Base-by-base conservation (phyloP, 2,113 vertebrate species). In the Gobiocypris rarus region DNA sequence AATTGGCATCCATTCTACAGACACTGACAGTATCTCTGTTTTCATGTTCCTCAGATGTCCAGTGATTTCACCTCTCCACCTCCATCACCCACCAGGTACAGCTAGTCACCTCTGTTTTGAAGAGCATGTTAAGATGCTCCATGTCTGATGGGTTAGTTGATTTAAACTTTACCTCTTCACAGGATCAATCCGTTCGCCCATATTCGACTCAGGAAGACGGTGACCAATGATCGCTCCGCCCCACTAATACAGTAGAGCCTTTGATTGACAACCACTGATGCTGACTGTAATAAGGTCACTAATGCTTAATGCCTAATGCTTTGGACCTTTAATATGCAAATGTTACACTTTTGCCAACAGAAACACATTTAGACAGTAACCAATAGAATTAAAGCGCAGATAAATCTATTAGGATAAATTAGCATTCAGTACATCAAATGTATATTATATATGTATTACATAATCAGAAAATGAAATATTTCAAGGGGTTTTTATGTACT, bases 211-310 rank as follows among this genome's bases (percentile, higher is more conserved):
- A 94, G 94, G 91, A 95, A 92, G 88, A 96, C 96, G 0, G 92
- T 96, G 87, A 96, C 96, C 84, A 96, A 96, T 10, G 96, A 96
- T 86, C 95, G 96, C 83, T 96, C 96, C 0, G 96, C 95, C 56
- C 96, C 96, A 8, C 91, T 95, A 85, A 95, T 96, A 50, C 92
- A 96, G 89, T 95, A 91, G 93, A n/a, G 74, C 48, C 31, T 45
- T 45, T 61, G 65, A 61, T 34, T 31, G 34, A 24, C 50, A 45
- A 13, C 10, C 22, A 10, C 26, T 11, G 6, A 45, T 28, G 38
- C 54, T 41, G 34, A 58, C 17, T 28, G 17, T 45, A 31, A 75
- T 19, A 59, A 17, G 26, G n/a, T 11, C 41, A 73, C 70, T 73
- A 26, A 48, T 48, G 41, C 10, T 11, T 9, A 54, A 54, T 7